phyloP scores from a whole-genome alignment of 2,888 invertebrate species.

The Drosophila nigricruria region DNA sequence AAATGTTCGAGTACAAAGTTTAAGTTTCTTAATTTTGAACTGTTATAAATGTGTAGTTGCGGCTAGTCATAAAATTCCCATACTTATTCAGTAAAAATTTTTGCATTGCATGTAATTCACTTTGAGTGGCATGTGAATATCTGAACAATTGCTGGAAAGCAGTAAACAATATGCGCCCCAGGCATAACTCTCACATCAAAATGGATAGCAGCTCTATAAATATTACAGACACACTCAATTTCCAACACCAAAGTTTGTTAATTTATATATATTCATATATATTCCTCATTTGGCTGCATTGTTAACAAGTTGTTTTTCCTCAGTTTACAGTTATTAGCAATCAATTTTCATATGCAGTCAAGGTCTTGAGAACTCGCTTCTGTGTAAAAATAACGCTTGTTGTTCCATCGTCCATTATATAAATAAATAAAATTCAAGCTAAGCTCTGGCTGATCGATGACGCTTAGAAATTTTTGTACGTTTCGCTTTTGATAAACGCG shows the following conservation, averaged over 20 bases:
- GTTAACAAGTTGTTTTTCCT: slow-evolving; percentile 1
- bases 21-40: slow-evolving; percentile 20
- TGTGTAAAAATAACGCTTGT: neutral
- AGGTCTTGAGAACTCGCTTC: slow-evolving; percentile 26
- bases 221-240: slow-evolving; percentile 29
- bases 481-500: slow-evolving; percentile 42
- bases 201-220: slow-evolving; percentile 34
- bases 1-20: slow-evolving; percentile 1
- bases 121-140: slow-evolving; percentile 65
- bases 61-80: slow-evolving; percentile 40
- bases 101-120: slow-evolving; percentile 49
- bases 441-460: slow-evolving; percentile 34
- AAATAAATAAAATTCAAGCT: slow-evolving; percentile 13
- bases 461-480: slow-evolving; percentile 35
- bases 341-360: slow-evolving; percentile 28
- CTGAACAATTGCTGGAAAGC: slow-evolving; percentile 60
- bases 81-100: slow-evolving; percentile 35
- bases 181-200: slow-evolving; percentile 38
- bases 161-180: slow-evolving; percentile 31
- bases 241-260: slow-evolving; percentile 36
- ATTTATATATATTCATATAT: slow-evolving; percentile 1
- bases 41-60: slow-evolving; percentile 11
- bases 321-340: slow-evolving; percentile 11
- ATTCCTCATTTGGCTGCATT: neutral
- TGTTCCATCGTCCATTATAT: slow-evolving; percentile 22